Evolutionary conservation across 2,797 vertebrate genomes (phyloP).

Genomic region (Pseudocheirus occidentalis): DNA sequence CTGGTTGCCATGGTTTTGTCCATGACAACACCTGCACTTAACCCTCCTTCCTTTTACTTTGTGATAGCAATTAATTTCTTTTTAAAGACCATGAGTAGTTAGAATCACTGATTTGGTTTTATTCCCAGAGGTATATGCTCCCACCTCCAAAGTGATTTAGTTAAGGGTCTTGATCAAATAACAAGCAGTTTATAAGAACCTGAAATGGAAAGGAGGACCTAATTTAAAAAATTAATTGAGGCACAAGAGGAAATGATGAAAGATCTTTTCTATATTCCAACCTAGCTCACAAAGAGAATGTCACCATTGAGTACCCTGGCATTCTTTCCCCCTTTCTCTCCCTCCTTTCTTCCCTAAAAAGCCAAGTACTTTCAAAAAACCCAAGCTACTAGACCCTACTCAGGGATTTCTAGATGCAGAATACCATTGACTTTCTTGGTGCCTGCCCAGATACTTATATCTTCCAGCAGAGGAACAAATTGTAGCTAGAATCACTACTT

Average conservation of each 20-base stretch:
- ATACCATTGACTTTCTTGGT: background rate
- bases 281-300: background rate
- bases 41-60: conserved; percentile 84
- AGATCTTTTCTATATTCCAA: background rate
- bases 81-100: conserved; percentile 60
- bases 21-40: conserved; percentile 78
- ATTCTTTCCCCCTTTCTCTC: background rate
- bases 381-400: background rate
- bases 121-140: background rate
- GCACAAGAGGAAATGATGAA: background rate
- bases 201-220: background rate
- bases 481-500: background rate
- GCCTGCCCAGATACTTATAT: background rate
- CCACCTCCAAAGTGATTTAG: background rate
- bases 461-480: background rate
- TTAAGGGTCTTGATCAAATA: background rate
- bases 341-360: background rate
- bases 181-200: background rate
- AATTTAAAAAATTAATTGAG: background rate
- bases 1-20: conserved; percentile 85
- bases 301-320: background rate
- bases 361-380: background rate
- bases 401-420: background rate
- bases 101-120: conserved; percentile 42
- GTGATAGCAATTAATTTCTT: conserved; percentile 83